A percentile compares a stretch with the other conserved stretches of the same genome.
Conservation (phyloP, 2,797 vertebrate species). For the Mallotus villosus region DNA sequence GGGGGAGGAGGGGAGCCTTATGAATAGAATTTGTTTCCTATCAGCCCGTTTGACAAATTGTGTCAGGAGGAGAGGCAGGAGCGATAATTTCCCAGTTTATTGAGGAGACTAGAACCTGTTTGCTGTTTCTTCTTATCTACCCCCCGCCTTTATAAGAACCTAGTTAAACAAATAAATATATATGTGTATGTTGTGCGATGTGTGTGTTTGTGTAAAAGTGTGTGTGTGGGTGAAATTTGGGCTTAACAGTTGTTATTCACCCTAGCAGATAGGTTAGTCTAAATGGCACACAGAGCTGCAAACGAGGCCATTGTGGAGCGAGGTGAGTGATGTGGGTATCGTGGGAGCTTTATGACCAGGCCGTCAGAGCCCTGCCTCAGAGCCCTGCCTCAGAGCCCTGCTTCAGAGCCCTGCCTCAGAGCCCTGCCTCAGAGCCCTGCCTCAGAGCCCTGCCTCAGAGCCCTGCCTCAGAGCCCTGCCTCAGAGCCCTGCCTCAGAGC, state of each 20-base stretch:
- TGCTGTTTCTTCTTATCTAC: slow-evolving; percentile 82
- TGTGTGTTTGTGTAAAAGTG: not conserved
- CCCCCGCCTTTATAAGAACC: slow-evolving; percentile 71
- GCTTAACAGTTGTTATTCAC: slow-evolving; percentile 58
- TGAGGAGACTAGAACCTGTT: slow-evolving; percentile 78
- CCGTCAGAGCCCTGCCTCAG: not conserved
- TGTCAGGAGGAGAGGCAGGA: slow-evolving; percentile 80
- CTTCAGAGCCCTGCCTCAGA: no score
- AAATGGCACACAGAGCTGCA: slow-evolving; percentile 30
- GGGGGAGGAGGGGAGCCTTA: slow-evolving; percentile 81
- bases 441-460: no score
- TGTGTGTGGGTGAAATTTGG: slow-evolving; percentile 32
- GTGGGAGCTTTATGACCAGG: slow-evolving; percentile 2
- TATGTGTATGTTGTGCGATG: not conserved
- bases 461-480: no score
- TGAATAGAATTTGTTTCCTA: slow-evolving; percentile 96
- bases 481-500: no score
- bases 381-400: no score
- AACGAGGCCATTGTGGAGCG: slow-evolving; percentile 37
- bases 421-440: no score
- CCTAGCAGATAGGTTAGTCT: slow-evolving; percentile 41
- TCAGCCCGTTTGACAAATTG: slow-evolving; percentile 91
- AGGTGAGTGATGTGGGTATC: slow-evolving; percentile 35
- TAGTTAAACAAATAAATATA: slow-evolving; percentile 52
- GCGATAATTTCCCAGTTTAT: slow-evolving; percentile 89